Evolutionary conservation across 2,888 invertebrate species (phyloP).

Genomic region (Heliothis peltigera): DNA sequence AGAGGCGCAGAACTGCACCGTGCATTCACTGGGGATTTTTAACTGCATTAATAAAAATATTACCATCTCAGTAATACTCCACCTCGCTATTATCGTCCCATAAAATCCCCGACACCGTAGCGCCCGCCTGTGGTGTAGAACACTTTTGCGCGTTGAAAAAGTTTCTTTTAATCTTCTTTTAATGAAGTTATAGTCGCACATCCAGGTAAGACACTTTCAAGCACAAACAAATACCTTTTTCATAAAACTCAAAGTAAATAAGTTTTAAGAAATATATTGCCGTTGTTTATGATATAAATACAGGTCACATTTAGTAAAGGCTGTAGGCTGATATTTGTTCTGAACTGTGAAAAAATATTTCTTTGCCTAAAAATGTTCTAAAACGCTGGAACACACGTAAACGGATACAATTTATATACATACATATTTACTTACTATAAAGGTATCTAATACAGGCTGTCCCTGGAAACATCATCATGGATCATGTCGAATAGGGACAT

Average conservation of each 20-base stretch:
- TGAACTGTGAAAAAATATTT: too few relatives aligned
- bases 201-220: slow-evolving; percentile 73
- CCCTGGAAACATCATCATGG: too few relatives aligned
- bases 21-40: slow-evolving; percentile 18
- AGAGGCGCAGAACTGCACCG: background rate
- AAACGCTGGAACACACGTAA: too few relatives aligned
- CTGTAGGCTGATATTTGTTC: too few relatives aligned
- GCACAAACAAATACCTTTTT: slow-evolving; percentile 70
- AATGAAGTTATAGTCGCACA: slow-evolving; percentile 78
- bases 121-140: slow-evolving; percentile 64
- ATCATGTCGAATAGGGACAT: too few relatives aligned
- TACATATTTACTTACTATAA: too few relatives aligned
- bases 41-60: slow-evolving; percentile 51
- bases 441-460: too few relatives aligned
- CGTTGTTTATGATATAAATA: slow-evolving; percentile 28
- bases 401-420: too few relatives aligned
- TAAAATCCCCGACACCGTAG: slow-evolving; percentile 66
- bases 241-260: slow-evolving; percentile 21
- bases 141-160: slow-evolving; percentile 73
- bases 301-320: background rate
- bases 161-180: slow-evolving; percentile 84
- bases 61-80: slow-evolving; percentile 63
- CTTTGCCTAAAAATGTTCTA: too few relatives aligned
- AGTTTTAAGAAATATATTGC: slow-evolving; percentile 40
- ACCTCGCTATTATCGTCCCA: slow-evolving; percentile 69